These are phyloP conservation scores for Drosophila formosana DNA, from an alignment of 2,888 invertebrate genomes.

Conservation along the genomic window DNA sequence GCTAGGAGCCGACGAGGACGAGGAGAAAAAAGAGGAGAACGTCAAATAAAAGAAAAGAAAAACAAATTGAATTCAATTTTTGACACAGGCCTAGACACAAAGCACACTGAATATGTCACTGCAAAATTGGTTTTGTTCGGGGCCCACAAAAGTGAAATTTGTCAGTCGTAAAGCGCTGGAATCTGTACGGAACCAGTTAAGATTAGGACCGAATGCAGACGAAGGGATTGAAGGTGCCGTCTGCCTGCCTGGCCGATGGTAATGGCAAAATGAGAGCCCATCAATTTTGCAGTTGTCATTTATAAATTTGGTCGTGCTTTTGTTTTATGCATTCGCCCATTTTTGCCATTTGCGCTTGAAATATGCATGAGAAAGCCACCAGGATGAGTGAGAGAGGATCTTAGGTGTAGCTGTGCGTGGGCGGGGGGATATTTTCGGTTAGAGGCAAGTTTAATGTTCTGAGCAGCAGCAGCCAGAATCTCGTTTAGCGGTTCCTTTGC, in stretches of 20 bases:
- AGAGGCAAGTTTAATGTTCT: constrained; percentile 63
- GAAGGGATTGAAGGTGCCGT: not conserved
- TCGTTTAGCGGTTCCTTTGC: constrained; percentile 17
- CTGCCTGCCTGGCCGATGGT: not conserved
- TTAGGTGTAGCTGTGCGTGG: not conserved
- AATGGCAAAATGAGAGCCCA: constrained; percentile 42
- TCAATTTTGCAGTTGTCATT: constrained; percentile 70
- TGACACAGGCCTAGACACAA: constrained; percentile 39
- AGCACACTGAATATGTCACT: constrained; percentile 43
- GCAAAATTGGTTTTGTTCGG: constrained; percentile 35
- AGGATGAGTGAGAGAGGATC: constrained; percentile 1
- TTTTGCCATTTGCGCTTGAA: constrained; percentile 55
- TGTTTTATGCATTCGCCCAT: constrained; percentile 64
- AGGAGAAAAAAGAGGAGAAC: not conserved
- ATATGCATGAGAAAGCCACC: constrained; percentile 46
- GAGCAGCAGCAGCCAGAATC: constrained; percentile 34
- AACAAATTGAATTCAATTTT: constrained; percentile 59
- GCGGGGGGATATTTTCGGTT: constrained; percentile 15
- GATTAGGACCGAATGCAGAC: not conserved
- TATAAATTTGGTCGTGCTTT: constrained; percentile 69
- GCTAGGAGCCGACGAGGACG: not conserved
- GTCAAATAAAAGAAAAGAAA: constrained; percentile 9
- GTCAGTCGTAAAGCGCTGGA: constrained; percentile 2
- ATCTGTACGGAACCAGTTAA: not conserved
- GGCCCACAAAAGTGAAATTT: constrained; percentile 37